These are phyloP conservation scores for Ferrisia virgata DNA, from an alignment of 2,888 invertebrate species.

Conservation along the genomic window DNA sequence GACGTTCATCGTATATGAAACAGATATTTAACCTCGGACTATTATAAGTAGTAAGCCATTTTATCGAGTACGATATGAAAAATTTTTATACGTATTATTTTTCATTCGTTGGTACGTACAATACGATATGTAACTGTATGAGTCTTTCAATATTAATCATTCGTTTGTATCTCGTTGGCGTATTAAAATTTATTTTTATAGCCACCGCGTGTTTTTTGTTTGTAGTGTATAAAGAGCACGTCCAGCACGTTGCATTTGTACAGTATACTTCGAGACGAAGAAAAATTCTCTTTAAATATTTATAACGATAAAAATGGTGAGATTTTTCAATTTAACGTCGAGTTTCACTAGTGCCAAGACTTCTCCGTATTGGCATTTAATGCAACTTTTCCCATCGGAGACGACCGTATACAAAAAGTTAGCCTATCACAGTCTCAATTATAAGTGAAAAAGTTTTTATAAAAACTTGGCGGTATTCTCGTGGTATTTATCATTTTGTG, in stretches of 20 bases:
- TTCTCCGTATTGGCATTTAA: background rate
- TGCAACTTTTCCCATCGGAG: background rate
- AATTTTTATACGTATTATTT: too few relatives aligned
- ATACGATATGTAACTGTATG: background rate
- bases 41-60: background rate
- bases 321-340: background rate
- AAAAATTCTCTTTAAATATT: background rate
- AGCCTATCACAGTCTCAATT: slow-evolving; percentile 11
- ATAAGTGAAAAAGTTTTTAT: slow-evolving; percentile 5
- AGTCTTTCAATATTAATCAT: background rate
- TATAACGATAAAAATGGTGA: background rate
- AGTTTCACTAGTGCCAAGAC: background rate
- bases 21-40: background rate
- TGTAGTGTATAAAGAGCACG: too few relatives aligned
- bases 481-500: background rate
- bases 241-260: background rate
- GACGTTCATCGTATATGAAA: background rate
- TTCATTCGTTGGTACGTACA: background rate
- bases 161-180: background rate
- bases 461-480: background rate
- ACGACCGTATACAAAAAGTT: background rate
- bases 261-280: background rate
- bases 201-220: background rate
- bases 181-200: background rate
- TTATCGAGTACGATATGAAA: background rate